A percentile compares a stretch with the other conserved stretches of the same genome.
These are phyloP conservation scores for Cryptoprocta ferox DNA, from an alignment of 2,797 vertebrate genomes.

Conservation along the genomic window DNA sequence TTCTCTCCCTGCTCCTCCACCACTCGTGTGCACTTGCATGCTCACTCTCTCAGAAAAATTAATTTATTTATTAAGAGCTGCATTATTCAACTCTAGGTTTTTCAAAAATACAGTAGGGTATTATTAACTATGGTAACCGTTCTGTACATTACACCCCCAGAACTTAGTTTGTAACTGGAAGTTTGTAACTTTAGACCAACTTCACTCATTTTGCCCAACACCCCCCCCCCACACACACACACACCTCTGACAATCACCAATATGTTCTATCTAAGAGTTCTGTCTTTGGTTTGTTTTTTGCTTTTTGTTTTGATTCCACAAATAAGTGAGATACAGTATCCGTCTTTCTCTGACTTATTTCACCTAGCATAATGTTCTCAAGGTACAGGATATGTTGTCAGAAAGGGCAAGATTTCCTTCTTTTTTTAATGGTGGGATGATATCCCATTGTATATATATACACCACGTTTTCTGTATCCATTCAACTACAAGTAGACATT, in stretches of 20 bases:
- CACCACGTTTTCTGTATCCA: background rate
- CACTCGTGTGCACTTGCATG: no score
- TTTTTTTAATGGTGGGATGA: background rate
- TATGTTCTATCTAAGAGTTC: background rate
- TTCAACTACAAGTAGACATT: background rate
- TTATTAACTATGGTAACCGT: background rate
- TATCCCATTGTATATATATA: background rate
- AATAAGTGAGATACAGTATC: background rate
- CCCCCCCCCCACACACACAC: no score
- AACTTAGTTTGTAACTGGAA: background rate
- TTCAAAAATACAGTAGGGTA: background rate
- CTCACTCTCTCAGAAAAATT: no score
- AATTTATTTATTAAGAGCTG: no score
- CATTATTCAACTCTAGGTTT: background rate
- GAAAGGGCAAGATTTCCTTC: background rate
- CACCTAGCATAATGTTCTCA: background rate
- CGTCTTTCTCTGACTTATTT: background rate
- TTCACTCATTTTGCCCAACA: background rate
- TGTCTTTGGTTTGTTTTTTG: background rate
- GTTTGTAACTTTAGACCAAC: background rate
- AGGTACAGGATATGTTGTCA: background rate
- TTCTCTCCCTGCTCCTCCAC: no score
- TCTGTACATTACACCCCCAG: background rate
- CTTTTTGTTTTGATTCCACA: background rate
- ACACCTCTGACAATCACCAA: background rate